Conservation (phyloP, 1,140 invertebrate species). For the Ptiloglossa arizonensis region DNA sequence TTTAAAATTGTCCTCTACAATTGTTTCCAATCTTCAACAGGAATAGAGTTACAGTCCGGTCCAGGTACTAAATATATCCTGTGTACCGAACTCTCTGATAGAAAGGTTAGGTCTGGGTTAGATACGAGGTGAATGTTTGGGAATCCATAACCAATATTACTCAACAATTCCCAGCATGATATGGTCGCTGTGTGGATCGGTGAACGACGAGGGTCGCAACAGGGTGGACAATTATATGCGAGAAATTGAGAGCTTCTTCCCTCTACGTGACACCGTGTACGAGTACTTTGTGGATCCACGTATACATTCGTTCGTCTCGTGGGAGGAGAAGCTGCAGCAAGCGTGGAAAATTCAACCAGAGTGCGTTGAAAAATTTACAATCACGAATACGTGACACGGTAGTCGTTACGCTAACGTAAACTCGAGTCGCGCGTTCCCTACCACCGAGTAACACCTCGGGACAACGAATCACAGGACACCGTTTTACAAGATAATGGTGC, state of each 20-base stretch:
- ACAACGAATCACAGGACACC: constrained; percentile 82
- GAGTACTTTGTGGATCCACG: constrained; percentile 92
- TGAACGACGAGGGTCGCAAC: constrained; percentile 90
- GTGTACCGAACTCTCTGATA: too few species aligned
- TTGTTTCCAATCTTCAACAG: too few species aligned
- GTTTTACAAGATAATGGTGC: constrained; percentile 91
- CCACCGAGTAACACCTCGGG: too few species aligned
- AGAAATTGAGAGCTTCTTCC: constrained; percentile 91
- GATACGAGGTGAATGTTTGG: too few species aligned
- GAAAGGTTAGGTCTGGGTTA: too few species aligned
- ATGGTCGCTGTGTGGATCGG: constrained; percentile 91
- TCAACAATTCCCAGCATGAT: constrained; percentile 83
- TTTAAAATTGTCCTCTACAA: too few species aligned
- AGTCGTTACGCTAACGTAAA: too few species aligned
- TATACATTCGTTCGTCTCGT: constrained; percentile 86
- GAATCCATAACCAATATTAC: not conserved
- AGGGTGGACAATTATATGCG: constrained; percentile 91
- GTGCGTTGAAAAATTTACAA: constrained; percentile 75
- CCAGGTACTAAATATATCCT: too few species aligned
- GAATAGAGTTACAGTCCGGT: too few species aligned
- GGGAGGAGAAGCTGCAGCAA: constrained; percentile 89
- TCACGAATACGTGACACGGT: not conserved
- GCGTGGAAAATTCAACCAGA: constrained; percentile 87
- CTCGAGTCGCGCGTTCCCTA: too few species aligned
- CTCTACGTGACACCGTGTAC: constrained; percentile 91